Base-by-base conservation (phyloP, 2,888 invertebrate species). In the Drosophila siamana region DNA sequence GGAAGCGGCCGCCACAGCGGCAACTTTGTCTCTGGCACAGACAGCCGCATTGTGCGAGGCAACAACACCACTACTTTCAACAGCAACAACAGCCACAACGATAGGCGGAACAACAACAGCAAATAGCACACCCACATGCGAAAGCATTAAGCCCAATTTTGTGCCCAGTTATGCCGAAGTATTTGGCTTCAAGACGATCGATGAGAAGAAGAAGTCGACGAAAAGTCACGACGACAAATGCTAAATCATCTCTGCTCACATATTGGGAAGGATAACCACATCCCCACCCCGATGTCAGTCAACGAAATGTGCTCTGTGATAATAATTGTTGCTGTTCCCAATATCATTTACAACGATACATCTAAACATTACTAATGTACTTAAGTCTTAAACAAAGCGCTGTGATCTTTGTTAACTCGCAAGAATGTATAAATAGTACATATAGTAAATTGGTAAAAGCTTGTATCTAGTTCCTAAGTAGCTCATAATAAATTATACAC, bases 151-250 rank as follows among this genome's bases (percentile, higher is more conserved):
- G 70, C 55, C 72, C 19, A 85, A 78, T 71, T 84, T 78, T 51
- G 88, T 86, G 70, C 85, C 89, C 52, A 88, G 82, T 60, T 86
- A 88, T 72, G 80, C 85, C 7, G 85, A 86, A 70, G 73, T 82
- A 62, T 89, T 86, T 56, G 83, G 83, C 69, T 79, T 67, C 36
- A 87, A 74, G 26, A 74, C 61, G 54, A 65, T 74, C 40, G 88
- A 86, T 59, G 86, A 89, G 54, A 89, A 86, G 54, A 82, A 78
- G 65, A 86, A 76, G 69, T 19, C 69, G 2, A n/a, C 62, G 46
- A 66, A 69, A 43, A 33, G 30, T 26, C 67, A 69, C 16, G 65
- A 67, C 63, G 80, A 85, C 59, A 79, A 82, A 74, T 70, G 82
- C 52, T 81, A 54, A 47, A 7, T 7, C 13, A 9, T 38, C n/a